Evolutionary conservation across 2,797 vertebrate species (phyloP), one percentile per base, ranked within the genome.

Genomic region (Onychomys leucogaster): DNA sequence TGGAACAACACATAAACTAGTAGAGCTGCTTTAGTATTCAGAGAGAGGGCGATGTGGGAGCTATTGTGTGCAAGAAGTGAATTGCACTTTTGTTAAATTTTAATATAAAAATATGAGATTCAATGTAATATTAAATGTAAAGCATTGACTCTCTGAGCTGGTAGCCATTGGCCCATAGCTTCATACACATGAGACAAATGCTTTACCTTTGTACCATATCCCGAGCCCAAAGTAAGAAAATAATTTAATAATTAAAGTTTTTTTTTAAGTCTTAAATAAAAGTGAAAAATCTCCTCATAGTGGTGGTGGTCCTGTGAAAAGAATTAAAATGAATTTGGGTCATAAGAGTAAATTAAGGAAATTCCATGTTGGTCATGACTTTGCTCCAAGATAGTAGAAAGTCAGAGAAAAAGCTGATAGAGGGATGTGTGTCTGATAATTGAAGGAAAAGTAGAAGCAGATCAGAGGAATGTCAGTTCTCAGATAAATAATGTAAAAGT

Each of bases 401-500:
- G 19, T 6, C 85, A 21, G 57, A 11, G 61, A 16, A 95, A 93
- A 10, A 5, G n/a, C 5, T 73, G 17, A 46, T 59, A 89, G 83
- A 94, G 9, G 27, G 61, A 73, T 13, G 1, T 34, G 65, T 81
- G 46, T 93, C 34, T 96, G 67, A 89, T 83, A 57, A 92, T 85
- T 59, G 85, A 95, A 77, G 34, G 12, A 90, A 95, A 94, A 85
- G 4, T 89, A 14, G 16, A 96, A 93, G 43, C 34, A 95, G 61
- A 97, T 97, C 94, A 97, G 73, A 96, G 25, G 49, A 95, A 78
- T 83, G 17, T 49, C 37, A 83, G 29, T 80, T 90, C 96, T 96
- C 93, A 97, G 84, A 96, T 97, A 96, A 97, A 93, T 91, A 96
- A 96, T 96, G 59, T 91, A 96, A 95, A 94, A 82, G 27, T 83